Conservation (phyloP, 2,797 vertebrate genomes). For the Melanotaenia trifasciata region DNA sequence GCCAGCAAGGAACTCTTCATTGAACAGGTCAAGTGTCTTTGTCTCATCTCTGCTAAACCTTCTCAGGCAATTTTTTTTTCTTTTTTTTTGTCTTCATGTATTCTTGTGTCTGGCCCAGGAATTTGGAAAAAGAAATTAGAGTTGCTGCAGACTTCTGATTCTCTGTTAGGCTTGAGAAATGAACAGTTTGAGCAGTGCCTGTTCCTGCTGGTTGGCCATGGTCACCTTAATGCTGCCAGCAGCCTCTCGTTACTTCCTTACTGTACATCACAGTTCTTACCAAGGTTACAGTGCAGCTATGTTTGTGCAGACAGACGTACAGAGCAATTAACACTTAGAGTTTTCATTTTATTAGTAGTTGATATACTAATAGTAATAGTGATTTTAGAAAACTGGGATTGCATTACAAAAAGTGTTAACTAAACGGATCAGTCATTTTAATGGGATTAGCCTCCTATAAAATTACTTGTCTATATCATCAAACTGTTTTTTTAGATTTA, state of each 20-base stretch:
- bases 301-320: neutral
- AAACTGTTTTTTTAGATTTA: neutral
- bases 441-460: slow-evolving; percentile 7
- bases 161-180: neutral
- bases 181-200: neutral
- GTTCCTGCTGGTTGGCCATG: slow-evolving; percentile 33
- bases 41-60: neutral
- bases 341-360: slow-evolving; percentile 12
- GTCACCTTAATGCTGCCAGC: slow-evolving; percentile 10
- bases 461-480: neutral
- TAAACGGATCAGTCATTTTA: slow-evolving; percentile 1
- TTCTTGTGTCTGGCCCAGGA: neutral
- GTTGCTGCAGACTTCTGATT: neutral
- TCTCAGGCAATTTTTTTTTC: neutral
- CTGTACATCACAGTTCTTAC: neutral
- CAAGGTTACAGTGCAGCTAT: slow-evolving; percentile 57
- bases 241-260: neutral
- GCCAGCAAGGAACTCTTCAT: slow-evolving; percentile 91
- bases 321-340: slow-evolving; percentile 1
- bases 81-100: neutral
- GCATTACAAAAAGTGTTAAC: neutral
- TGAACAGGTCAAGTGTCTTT: slow-evolving; percentile 82
- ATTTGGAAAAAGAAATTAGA: neutral
- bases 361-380: slow-evolving; percentile 23
- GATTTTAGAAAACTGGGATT: slow-evolving; percentile 9